phyloP scores from a whole-genome alignment of 2,113 vertebrate species.

The Tetrao urogallus region DNA sequence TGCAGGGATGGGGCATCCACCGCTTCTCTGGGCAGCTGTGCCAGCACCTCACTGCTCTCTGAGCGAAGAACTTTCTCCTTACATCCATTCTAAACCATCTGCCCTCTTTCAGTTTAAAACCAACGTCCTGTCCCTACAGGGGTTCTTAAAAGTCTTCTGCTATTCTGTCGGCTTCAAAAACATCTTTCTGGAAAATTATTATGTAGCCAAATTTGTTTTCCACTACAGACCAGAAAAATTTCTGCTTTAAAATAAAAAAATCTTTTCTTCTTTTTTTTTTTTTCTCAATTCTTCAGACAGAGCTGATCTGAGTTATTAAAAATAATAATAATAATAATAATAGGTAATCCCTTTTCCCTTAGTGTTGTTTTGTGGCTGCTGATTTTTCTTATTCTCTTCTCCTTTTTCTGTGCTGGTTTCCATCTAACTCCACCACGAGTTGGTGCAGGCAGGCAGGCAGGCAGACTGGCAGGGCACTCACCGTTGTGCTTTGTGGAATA shows the following conservation, averaged over 20 bases:
- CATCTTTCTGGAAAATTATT: not conserved
- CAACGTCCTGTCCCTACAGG: not conserved
- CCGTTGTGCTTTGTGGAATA: accelerated
- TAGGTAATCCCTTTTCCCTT: not conserved
- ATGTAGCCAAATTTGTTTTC: not conserved
- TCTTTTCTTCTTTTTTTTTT: not conserved
- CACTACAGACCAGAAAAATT: not conserved
- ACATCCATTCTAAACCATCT: not conserved
- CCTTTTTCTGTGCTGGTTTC: not conserved
- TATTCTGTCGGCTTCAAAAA: not conserved
- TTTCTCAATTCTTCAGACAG: no score
- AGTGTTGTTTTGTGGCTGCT: not conserved
- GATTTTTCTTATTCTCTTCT: no score
- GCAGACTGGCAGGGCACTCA: accelerated
- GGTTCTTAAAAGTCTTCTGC: not conserved
- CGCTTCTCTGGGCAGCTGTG: not conserved
- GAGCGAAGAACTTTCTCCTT: not conserved
- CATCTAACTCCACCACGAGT: accelerated
- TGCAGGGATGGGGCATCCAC: not conserved
- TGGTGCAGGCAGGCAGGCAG: no score
- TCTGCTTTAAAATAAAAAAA: not conserved
- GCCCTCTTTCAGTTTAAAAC: not conserved
- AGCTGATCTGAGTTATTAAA: not conserved
- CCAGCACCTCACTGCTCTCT: not conserved
- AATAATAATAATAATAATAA: no score